Evolutionary conservation across 2,113 vertebrate genomes (phyloP), one percentile per base, ranked within the genome.

Genomic region (Actenoides hombroni): DNA sequence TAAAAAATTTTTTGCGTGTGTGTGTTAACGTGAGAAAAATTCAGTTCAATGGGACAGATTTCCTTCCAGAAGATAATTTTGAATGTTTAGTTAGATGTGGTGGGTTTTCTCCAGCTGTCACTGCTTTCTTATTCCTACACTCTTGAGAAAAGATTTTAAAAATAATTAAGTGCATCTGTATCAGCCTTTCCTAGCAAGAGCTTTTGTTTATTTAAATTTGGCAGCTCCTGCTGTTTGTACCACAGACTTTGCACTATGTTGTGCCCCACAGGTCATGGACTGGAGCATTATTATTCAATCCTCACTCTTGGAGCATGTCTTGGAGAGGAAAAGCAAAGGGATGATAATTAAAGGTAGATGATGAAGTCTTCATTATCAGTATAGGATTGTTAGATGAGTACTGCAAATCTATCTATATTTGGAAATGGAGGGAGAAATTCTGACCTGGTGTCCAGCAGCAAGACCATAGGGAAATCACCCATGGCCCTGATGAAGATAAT

Each of bases 81-180:
- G 92, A 71, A 74, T 89, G 26, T 96, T 97, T 56, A 78, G 39
- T 76, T 84, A n/a, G 23, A 89, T 80, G 40, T 59, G 69, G 91
- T 85, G 69, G 74, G 91, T 97, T 97, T 92, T 67, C 67, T 95
- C 83, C 91, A 97, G 92, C 89, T 97, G 87, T 86, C 94, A 94
- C 80, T 95, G 80, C 92, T 95, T 63, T 78, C 88, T 76, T 89
- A 78, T 95, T 86, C 81, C 73, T 88, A 74, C 54, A 88, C 76
- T 96, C 51, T 75, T 91, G 51, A 97, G 83, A 94, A 46, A 95
- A 92, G 56, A 71, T 96, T 96, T 97, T 83, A 88, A 95, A 96
- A 95, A 80, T 95, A 96, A 97, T 95, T 94, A 97, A 96, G 59
- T 91, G 64, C 4, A 4, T 93, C 64, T 94, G 19, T 61, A 78